phyloP scores from a whole-genome alignment of 2,113 vertebrate genomes.

The Petrocephalus zakoni region DNA sequence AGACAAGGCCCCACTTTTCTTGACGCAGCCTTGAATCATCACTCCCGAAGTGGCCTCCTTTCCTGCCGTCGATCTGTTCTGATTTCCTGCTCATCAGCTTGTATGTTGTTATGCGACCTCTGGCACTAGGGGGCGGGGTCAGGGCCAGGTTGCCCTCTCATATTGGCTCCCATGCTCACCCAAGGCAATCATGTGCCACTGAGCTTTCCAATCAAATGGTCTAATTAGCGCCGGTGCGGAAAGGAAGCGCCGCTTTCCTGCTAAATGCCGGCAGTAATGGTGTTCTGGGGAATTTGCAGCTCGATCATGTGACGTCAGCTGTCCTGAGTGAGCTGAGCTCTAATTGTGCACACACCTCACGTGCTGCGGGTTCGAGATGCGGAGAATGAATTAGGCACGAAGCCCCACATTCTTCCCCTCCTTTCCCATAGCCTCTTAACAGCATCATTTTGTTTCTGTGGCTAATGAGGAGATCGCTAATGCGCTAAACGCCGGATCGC shows the following conservation, averaged over 20 bases:
- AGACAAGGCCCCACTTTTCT: constrained; percentile 21
- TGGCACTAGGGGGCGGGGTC: background rate
- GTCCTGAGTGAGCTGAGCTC: background rate
- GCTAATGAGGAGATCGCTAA: background rate
- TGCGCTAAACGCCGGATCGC: constrained; percentile 19
- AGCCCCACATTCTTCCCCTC: background rate
- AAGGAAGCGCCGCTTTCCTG: background rate
- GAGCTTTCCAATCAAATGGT: background rate
- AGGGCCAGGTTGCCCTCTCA: background rate
- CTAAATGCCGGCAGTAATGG: background rate
- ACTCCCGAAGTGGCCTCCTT: constrained; percentile 29
- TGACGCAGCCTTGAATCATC: constrained; percentile 40
- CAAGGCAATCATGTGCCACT: background rate
- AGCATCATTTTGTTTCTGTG: background rate
- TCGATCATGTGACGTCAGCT: background rate
- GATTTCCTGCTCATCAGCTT: background rate
- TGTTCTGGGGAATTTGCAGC: background rate
- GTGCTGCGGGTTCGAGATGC: background rate
- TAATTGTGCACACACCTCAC: background rate
- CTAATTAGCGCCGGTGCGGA: background rate
- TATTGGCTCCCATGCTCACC: background rate
- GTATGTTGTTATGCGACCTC: background rate
- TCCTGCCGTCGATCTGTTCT: background rate
- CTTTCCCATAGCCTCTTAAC: background rate
- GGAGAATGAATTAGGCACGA: background rate